phyloP scores from a whole-genome alignment of 2,888 invertebrate species.

The Microplitis deprimator region DNA sequence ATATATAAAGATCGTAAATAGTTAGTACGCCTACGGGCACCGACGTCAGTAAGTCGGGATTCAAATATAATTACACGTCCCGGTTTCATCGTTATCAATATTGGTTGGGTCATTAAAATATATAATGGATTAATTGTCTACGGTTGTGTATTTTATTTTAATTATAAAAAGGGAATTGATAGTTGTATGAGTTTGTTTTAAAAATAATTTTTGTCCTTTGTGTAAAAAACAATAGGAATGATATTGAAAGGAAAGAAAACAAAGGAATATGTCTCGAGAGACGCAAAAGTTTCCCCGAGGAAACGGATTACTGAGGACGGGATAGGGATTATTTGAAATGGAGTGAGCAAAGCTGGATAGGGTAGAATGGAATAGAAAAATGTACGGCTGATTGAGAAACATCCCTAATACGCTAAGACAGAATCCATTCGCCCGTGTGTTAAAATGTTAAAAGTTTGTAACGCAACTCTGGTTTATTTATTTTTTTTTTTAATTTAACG shows the following conservation, averaged over 20 bases:
- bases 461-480: slow-evolving; percentile 52
- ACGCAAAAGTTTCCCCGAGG: slow-evolving; percentile 47
- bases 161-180: background rate
- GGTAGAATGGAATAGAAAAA: slow-evolving; percentile 64
- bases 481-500: slow-evolving; percentile 50
- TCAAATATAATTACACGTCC: slow-evolving; percentile 64
- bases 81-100: slow-evolving; percentile 57
- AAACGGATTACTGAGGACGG: slow-evolving; percentile 63
- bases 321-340: slow-evolving; percentile 62
- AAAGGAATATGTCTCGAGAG: slow-evolving; percentile 53
- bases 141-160: background rate
- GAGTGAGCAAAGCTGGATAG: slow-evolving; percentile 58
- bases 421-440: slow-evolving; percentile 72
- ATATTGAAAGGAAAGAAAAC: slow-evolving; percentile 57
- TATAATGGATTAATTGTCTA: slow-evolving; percentile 3
- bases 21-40: slow-evolving; percentile 52
- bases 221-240: background rate
- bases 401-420: slow-evolving; percentile 74
- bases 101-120: slow-evolving; percentile 5
- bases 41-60: slow-evolving; percentile 53
- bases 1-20: slow-evolving; percentile 71
- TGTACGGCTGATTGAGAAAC: slow-evolving; percentile 73
- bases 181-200: background rate
- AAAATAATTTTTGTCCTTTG: background rate
- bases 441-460: slow-evolving; percentile 62